Percentiles rank a stretch among this genome's conserved stretches.
These are phyloP conservation scores for Nasonia vitripennis DNA, from an alignment of 1,140 invertebrate genomes.

Conservation along the genomic window DNA sequence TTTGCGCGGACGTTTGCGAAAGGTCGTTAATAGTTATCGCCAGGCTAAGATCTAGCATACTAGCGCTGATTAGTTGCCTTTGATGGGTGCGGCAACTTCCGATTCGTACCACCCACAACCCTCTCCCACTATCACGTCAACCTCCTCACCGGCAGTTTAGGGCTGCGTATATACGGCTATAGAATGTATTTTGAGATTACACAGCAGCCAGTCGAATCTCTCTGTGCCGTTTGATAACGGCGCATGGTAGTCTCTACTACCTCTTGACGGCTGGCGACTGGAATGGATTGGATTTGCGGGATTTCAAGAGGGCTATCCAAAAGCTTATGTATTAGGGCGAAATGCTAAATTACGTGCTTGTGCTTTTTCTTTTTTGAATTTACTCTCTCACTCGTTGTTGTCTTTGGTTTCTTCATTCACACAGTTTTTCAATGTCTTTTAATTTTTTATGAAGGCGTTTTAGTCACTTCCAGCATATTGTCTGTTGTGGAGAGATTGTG, in stretches of 20 bases:
- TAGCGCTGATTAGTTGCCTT: conserved; percentile 27
- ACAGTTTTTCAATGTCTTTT: too few relatives aligned
- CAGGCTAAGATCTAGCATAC: conserved; percentile 8
- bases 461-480: too few relatives aligned
- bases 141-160: neutral
- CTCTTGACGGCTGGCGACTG: neutral
- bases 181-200: conserved; percentile 29
- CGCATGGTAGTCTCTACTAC: neutral
- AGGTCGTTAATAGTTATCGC: conserved; percentile 41
- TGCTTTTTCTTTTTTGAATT: conserved; percentile 22
- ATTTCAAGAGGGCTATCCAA: conserved; percentile 22
- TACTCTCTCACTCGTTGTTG: neutral
- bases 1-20: too few relatives aligned
- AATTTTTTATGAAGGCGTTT: too few relatives aligned
- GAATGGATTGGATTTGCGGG: conserved; percentile 49
- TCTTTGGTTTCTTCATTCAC: too few relatives aligned
- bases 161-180: neutral
- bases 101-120: neutral
- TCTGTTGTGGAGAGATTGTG: too few relatives aligned
- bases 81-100: conserved; percentile 21
- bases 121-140: neutral
- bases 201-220: neutral
- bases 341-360: neutral
- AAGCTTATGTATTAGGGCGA: neutral
- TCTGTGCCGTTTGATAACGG: neutral